These are phyloP conservation scores for Anguilla obscura DNA, from an alignment of 2,797 vertebrate genomes.

Conservation along the genomic window DNA sequence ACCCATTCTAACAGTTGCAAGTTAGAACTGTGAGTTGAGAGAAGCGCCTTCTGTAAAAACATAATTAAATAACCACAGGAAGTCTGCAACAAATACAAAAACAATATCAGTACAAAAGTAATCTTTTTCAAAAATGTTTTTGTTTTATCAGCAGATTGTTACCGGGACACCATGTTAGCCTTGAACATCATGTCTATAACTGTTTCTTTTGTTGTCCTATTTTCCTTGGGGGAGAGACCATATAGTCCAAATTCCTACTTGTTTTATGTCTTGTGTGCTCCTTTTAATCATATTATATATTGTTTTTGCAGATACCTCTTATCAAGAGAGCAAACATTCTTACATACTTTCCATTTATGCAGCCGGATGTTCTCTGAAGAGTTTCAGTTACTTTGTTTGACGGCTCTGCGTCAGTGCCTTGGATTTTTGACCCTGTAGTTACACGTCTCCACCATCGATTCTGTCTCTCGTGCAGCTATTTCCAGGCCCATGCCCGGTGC, in stretches of 20 bases:
- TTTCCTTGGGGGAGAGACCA: background rate
- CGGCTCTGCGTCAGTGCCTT: background rate
- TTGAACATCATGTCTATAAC: background rate
- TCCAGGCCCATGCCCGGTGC: background rate
- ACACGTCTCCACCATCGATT: background rate
- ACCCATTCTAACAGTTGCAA: background rate
- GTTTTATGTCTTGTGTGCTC: background rate
- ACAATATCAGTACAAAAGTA: background rate
- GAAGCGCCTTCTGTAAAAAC: background rate
- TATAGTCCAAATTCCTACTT: background rate
- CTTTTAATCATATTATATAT: background rate
- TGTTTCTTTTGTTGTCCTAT: background rate
- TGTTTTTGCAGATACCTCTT: background rate
- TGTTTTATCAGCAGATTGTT: background rate
- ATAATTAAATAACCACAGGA: background rate
- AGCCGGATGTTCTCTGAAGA: background rate
- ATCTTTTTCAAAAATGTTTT: background rate
- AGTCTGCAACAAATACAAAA: background rate
- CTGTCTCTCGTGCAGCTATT: background rate
- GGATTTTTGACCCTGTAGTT: background rate
- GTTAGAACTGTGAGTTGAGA: background rate
- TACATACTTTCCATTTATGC: background rate
- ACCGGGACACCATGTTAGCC: background rate
- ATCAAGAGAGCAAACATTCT: background rate
- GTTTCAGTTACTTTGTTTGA: background rate